Conservation (phyloP, 2,113 vertebrate genomes). For the Alosa alosa region DNA sequence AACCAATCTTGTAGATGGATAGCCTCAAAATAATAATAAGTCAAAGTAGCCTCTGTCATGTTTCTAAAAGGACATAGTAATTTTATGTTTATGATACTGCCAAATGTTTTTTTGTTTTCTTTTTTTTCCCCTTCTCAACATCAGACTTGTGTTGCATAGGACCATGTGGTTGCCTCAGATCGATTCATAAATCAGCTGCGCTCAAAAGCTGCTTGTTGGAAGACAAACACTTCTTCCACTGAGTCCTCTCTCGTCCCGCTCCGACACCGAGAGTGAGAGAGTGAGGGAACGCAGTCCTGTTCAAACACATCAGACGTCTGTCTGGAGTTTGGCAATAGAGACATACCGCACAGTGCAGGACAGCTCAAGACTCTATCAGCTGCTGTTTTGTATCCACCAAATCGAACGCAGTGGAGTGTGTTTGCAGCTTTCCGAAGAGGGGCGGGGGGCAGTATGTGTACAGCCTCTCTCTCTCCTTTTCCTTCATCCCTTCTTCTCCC, state of each 20-base stretch:
- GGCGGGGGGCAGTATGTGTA: neutral
- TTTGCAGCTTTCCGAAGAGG: neutral
- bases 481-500: neutral
- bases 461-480: neutral
- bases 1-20: conserved; percentile 60
- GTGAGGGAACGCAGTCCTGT: neutral
- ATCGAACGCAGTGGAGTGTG: neutral
- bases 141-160: conserved; percentile 17
- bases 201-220: conserved; percentile 59
- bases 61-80: conserved; percentile 60
- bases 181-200: conserved; percentile 60
- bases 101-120: conserved; percentile 25
- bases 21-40: conserved; percentile 50
- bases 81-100: conserved; percentile 22
- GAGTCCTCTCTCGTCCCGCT: conserved; percentile 12
- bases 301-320: neutral
- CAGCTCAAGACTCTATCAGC: neutral
- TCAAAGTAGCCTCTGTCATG: conserved; percentile 63
- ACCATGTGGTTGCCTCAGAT: conserved; percentile 40
- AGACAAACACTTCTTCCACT: conserved; percentile 34
- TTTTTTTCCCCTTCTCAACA: neutral
- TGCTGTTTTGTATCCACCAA: neutral
- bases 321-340: conserved; percentile 5
- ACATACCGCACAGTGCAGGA: neutral
- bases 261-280: neutral